Percentiles rank a stretch among this genome's conserved stretches.
Evolutionary conservation across 2,888 invertebrate genomes (phyloP).

Genomic region (Callyntrura sp.): DNA sequence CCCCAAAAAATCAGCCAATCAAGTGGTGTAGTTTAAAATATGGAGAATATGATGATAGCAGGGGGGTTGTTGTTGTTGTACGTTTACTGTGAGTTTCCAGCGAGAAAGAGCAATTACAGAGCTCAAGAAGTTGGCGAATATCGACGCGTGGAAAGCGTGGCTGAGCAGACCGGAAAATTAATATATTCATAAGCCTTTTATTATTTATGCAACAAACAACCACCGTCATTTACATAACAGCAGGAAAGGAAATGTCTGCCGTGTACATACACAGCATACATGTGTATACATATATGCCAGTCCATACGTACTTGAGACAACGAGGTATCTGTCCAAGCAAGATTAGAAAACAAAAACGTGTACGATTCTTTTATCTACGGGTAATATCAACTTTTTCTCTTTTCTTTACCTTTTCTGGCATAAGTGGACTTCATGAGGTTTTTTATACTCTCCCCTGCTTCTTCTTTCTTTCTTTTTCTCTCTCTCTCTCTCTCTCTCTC

Average conservation of each 20-base stretch:
- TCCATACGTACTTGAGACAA: not conserved
- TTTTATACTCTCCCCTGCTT: constrained; percentile 39
- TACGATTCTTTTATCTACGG: constrained; percentile 19
- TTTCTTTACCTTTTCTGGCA: constrained; percentile 24
- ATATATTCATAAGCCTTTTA: not conserved
- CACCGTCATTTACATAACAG: no score
- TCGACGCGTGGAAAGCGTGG: no score
- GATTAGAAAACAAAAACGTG: not conserved
- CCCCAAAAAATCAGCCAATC: no score
- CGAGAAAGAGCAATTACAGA: not conserved
- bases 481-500: not conserved
- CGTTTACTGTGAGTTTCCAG: not conserved
- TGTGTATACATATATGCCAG: not conserved
- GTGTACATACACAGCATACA: not conserved
- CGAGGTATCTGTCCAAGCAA: not conserved
- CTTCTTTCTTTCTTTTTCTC: not conserved
- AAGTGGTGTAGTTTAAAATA: no score
- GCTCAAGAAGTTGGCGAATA: no score
- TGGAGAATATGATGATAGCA: no score
- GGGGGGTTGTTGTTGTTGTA: not conserved
- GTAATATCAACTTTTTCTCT: constrained; percentile 44
- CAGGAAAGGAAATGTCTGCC: no score
- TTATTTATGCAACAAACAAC: no score
- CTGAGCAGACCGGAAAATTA: not conserved
- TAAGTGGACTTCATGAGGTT: constrained; percentile 47